These are phyloP conservation scores for Petrophora chlorosata DNA, from an alignment of 2,888 invertebrate genomes.

Conservation along the genomic window DNA sequence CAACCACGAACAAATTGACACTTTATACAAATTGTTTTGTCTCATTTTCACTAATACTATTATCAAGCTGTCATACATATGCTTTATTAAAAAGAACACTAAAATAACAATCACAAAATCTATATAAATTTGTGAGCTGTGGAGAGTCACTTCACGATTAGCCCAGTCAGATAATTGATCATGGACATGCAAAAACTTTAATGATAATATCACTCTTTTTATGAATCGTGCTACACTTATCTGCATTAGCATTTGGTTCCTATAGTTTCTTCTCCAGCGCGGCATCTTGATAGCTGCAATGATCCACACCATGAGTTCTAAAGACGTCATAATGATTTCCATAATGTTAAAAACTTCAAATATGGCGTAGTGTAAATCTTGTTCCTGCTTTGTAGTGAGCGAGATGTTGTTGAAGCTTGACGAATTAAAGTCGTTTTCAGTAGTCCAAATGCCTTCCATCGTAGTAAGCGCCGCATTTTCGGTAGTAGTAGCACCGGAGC, in stretches of 20 bases:
- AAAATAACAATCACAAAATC: constrained; percentile 70
- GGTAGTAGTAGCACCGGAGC: constrained; percentile 7
- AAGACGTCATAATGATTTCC: constrained; percentile 69
- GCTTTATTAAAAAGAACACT: constrained; percentile 71
- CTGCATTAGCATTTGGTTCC: constrained; percentile 77
- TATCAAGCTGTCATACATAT: constrained; percentile 73
- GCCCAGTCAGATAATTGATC: constrained; percentile 29
- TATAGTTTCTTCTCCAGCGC: constrained; percentile 72
- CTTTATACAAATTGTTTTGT: constrained; percentile 57
- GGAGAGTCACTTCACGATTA: constrained; percentile 37
- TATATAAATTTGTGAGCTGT: constrained; percentile 60
- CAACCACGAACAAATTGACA: constrained; percentile 64
- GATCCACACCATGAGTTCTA: constrained; percentile 63
- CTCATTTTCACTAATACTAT: constrained; percentile 68
- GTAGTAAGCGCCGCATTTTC: constrained; percentile 2
- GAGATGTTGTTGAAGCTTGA: background rate
- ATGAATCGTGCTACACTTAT: constrained; percentile 66
- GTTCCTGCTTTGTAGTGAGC: background rate
- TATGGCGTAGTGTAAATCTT: constrained; percentile 32
- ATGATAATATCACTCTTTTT: constrained; percentile 59
- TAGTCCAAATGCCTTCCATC: constrained; percentile 3
- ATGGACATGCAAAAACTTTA: constrained; percentile 52
- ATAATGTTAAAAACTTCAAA: constrained; percentile 61
- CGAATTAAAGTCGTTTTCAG: constrained; percentile 21
- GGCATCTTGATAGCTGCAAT: constrained; percentile 63